These are phyloP conservation scores for Hydractinia echinata DNA, from an alignment of 30 jellyfish, hydroid and myxozoan genomes.

Conservation along the genomic window DNA sequence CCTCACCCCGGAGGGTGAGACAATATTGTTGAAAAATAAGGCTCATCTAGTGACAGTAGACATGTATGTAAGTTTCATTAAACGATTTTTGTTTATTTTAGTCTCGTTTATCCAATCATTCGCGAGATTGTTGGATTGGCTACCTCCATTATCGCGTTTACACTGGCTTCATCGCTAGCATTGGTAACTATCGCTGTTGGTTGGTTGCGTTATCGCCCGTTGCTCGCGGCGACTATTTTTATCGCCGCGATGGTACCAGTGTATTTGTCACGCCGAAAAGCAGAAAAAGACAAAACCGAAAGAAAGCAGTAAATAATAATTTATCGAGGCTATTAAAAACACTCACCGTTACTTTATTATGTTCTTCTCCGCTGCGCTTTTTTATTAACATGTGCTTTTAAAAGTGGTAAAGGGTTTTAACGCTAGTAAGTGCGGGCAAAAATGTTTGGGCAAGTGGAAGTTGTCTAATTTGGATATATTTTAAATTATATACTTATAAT, in stretches of 20 bases:
- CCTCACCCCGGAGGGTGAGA: no score
- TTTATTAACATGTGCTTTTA: no score
- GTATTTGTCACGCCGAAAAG: slow-evolving; percentile 60
- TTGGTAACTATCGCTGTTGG: slow-evolving; percentile 89
- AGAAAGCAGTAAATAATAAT: slow-evolving; percentile 17
- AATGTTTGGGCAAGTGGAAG: no score
- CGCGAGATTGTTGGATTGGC: slow-evolving; percentile 93
- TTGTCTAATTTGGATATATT: no score
- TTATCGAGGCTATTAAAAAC: neutral
- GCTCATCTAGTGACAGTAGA: no score
- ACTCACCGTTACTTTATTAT: no score
- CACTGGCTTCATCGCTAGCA: slow-evolving; percentile 83
- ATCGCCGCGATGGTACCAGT: slow-evolving; percentile 86
- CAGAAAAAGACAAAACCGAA: slow-evolving; percentile 44
- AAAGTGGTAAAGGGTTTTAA: no score
- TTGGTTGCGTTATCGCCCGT: slow-evolving; percentile 86
- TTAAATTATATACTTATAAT: no score
- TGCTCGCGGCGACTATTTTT: slow-evolving; percentile 60
- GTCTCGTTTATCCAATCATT: slow-evolving; percentile 84
- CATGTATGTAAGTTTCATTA: neutral
- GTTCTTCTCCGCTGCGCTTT: no score
- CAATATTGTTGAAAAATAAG: no score
- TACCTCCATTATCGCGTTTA: slow-evolving; percentile 64
- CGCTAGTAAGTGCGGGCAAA: no score
- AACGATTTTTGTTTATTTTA: neutral